A percentile compares a stretch with the other conserved stretches of the same genome.
These are phyloP conservation scores for Drepanosiphum platanoidis DNA, from an alignment of 2,888 invertebrate species.

Conservation along the genomic window DNA sequence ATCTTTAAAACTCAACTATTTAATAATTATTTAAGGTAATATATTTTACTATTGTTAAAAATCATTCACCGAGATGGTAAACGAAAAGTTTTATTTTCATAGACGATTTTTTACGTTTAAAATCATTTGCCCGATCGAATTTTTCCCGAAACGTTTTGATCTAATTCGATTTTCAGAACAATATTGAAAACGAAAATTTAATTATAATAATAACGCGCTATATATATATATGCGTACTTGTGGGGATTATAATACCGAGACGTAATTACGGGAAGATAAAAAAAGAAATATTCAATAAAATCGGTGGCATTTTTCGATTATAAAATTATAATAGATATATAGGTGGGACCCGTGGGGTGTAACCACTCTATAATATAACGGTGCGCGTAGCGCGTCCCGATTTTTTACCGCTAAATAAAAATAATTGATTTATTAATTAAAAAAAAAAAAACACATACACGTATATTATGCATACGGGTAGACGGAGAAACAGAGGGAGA, in stretches of 20 bases:
- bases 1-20: background rate
- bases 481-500: background rate
- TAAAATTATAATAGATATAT: too few species aligned
- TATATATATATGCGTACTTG: too few species aligned
- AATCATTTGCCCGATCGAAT: background rate
- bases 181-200: background rate
- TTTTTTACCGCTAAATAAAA: background rate
- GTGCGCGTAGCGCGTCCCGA: background rate
- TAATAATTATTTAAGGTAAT: background rate
- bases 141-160: background rate
- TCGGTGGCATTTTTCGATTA: background rate
- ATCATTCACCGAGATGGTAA: background rate
- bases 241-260: too few species aligned
- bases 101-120: background rate
- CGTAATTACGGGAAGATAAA: background rate
- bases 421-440: background rate
- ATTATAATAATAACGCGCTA: background rate
- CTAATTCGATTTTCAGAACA: background rate
- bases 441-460: too few species aligned
- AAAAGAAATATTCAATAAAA: background rate
- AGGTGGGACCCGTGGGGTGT: background rate
- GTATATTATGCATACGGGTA: background rate
- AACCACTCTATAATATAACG: background rate
- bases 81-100: background rate
- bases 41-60: background rate